phyloP scores from a whole-genome alignment of 2,888 invertebrate genomes.

The Prenolepis imparis region DNA sequence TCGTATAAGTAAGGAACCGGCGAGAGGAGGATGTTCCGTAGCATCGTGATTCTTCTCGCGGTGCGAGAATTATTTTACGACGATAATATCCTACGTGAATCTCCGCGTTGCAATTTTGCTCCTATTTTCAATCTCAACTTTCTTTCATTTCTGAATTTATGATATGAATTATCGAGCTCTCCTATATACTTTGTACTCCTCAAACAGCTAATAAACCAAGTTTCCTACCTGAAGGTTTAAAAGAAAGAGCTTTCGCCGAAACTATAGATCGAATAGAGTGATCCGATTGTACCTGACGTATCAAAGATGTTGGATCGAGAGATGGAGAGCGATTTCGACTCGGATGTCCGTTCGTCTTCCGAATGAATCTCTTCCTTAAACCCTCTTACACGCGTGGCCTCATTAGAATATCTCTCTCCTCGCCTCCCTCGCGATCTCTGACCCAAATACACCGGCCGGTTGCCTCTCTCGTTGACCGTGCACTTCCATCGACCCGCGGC shows the following conservation, averaged over 20 bases:
- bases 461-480: constrained; percentile 43
- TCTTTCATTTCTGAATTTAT: not conserved
- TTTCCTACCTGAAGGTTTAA: not conserved
- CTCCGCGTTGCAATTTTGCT: no score
- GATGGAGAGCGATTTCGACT: not conserved
- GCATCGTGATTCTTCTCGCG: not conserved
- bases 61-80: constrained; percentile 31
- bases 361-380: not conserved
- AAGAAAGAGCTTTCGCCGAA: not conserved
- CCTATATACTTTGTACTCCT: not conserved
- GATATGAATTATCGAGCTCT: not conserved
- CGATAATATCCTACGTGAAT: not conserved
- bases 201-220: not conserved
- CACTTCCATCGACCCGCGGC: constrained; percentile 56
- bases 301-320: not conserved
- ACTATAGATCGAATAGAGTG: no score
- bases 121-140: not conserved
- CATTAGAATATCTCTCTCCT: constrained; percentile 1
- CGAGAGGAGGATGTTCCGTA: not conserved
- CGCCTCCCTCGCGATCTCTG: not conserved
- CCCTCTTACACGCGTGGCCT: not conserved
- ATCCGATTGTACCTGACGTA: no score
- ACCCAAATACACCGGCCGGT: constrained; percentile 27
- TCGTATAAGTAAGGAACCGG: not conserved
- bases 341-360: not conserved